phyloP scores from a whole-genome alignment of 1,140 invertebrate genomes.

The Cydia fagiglandana region DNA sequence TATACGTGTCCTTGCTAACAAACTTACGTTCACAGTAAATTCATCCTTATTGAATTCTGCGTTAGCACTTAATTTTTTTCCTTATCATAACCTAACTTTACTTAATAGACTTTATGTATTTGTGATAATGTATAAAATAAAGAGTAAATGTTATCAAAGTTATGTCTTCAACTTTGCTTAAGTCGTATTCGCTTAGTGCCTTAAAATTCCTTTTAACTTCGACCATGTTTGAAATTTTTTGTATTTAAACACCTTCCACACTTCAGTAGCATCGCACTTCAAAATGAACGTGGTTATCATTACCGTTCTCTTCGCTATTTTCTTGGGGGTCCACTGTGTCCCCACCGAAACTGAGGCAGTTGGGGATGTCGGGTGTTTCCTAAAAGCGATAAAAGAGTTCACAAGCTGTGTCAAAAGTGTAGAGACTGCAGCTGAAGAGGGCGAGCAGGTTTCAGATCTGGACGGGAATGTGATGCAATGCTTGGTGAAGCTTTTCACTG shows the following conservation, averaged over 20 bases:
- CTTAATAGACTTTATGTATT: background rate
- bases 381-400: background rate
- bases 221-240: background rate
- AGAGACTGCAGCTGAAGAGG: background rate
- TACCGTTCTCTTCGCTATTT: background rate
- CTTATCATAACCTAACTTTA: background rate
- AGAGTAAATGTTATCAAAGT: background rate
- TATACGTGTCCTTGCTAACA: too few species aligned
- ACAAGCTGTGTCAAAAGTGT: background rate
- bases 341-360: background rate
- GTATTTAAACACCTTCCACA: background rate
- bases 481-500: slow-evolving; percentile 6
- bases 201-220: background rate
- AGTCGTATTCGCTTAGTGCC: background rate
- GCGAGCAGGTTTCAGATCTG: background rate
- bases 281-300: background rate
- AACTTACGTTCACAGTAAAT: too few species aligned
- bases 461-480: background rate
- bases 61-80: too few species aligned
- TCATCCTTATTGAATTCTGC: too few species aligned
- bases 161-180: background rate
- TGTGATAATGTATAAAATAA: background rate
- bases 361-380: background rate
- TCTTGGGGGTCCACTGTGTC: background rate
- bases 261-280: background rate